These are phyloP conservation scores for Noturus placidus DNA, from an alignment of 2,113 vertebrate genomes.

Conservation along the genomic window DNA sequence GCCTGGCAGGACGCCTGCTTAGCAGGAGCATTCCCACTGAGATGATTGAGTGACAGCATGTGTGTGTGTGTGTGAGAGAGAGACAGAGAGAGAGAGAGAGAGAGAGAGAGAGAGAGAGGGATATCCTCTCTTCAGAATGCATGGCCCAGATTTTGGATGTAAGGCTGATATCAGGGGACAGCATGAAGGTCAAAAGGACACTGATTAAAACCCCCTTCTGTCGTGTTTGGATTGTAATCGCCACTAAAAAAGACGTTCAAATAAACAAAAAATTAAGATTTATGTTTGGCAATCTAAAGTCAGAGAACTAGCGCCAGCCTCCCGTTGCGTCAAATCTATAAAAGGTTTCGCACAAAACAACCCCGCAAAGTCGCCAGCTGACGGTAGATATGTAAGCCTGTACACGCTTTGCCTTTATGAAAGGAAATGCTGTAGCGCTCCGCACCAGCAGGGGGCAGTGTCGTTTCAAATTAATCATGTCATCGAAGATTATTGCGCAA, in stretches of 20 bases:
- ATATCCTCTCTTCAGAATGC: conserved; percentile 31
- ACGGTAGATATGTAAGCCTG: no score
- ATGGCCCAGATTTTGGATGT: conserved; percentile 1
- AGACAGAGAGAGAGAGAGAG: no score
- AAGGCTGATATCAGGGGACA: conserved; percentile 29
- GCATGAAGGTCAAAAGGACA: conserved; percentile 44
- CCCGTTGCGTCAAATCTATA: not conserved
- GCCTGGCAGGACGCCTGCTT: conserved; percentile 47
- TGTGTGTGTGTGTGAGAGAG: conserved; percentile 13
- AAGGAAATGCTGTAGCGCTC: not conserved
- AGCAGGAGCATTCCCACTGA: conserved; percentile 16
- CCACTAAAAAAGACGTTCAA: not conserved
- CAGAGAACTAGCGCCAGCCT: not conserved
- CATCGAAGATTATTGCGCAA: not conserved
- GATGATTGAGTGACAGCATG: not conserved
- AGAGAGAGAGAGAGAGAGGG: not conserved
- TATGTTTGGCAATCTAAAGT: not conserved
- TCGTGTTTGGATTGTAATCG: not conserved
- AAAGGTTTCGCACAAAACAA: not conserved
- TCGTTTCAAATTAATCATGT: not conserved
- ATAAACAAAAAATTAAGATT: not conserved
- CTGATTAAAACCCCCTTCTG: not conserved
- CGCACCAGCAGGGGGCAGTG: not conserved
- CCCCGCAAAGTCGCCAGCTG: not conserved
- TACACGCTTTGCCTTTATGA: not conserved